phyloP scores from a whole-genome alignment of 2,888 invertebrate genomes.

The Embidobia sp. region DNA sequence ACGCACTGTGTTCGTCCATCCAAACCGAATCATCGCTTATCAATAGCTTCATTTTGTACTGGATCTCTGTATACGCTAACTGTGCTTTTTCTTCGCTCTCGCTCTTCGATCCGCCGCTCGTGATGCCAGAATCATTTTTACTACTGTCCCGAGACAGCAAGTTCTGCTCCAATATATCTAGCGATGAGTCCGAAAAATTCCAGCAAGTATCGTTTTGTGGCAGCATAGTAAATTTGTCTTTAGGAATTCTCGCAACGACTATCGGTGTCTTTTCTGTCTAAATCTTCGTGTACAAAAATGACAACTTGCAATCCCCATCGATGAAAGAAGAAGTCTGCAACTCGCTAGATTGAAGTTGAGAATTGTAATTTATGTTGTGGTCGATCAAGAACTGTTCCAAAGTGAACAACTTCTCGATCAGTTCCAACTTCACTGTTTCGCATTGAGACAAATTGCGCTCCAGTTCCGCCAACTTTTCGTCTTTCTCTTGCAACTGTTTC shows the following conservation, averaged over 20 bases:
- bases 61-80: slow-evolving; percentile 61
- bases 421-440: slow-evolving; percentile 21
- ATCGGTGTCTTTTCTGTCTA: slow-evolving; percentile 11
- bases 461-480: slow-evolving; percentile 39
- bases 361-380: slow-evolving; percentile 14
- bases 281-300: slow-evolving; percentile 33
- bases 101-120: slow-evolving; percentile 58
- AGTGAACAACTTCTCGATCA: slow-evolving; percentile 27
- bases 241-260: slow-evolving; percentile 28
- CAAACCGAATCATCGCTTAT: slow-evolving; percentile 69
- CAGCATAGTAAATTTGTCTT: slow-evolving; percentile 19
- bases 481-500: slow-evolving; percentile 27
- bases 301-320: slow-evolving; percentile 9
- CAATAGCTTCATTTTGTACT: slow-evolving; percentile 64
- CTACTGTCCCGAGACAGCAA: slow-evolving; percentile 67
- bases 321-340: background rate
- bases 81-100: slow-evolving; percentile 62
- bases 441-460: slow-evolving; percentile 23
- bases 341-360: slow-evolving; percentile 5
- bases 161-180: slow-evolving; percentile 45
- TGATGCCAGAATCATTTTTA: slow-evolving; percentile 76
- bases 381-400: slow-evolving; percentile 29
- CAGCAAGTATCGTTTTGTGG: slow-evolving; percentile 23
- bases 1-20: slow-evolving; percentile 60
- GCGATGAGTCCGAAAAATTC: slow-evolving; percentile 46